phyloP scores from a whole-genome alignment of 2,113 vertebrate genomes.

The Sturnus vulgaris region DNA sequence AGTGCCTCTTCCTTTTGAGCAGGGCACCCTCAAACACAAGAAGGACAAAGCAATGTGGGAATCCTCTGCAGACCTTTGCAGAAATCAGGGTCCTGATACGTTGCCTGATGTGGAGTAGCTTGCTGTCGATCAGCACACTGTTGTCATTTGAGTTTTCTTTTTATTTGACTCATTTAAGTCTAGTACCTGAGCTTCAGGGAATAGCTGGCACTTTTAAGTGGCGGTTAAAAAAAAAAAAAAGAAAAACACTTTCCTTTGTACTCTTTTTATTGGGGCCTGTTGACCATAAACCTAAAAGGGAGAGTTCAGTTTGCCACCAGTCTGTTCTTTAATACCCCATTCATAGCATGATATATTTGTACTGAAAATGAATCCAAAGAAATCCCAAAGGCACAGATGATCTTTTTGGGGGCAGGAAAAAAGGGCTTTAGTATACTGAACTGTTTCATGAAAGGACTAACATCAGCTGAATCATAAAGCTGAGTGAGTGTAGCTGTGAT shows the following conservation, averaged over 20 bases:
- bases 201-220: neutral
- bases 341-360: neutral
- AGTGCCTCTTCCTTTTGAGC: neutral
- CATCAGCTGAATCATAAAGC: neutral
- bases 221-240: neutral
- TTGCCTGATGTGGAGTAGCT: neutral
- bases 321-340: neutral
- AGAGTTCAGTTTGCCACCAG: neutral
- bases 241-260: neutral
- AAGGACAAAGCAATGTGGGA: neutral
- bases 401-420: neutral
- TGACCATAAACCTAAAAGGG: constrained; percentile 13
- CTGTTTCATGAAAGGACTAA: neutral
- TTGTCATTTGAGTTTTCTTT: neutral
- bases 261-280: neutral
- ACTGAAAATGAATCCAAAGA: neutral
- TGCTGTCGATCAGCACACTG: neutral
- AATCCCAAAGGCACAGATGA: neutral
- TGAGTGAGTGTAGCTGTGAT: neutral
- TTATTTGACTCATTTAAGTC: neutral
- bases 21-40: neutral
- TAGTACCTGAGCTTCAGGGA: neutral
- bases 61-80: neutral
- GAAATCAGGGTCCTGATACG: neutral
- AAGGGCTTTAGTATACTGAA: neutral